Conservation (phyloP, 1,140 invertebrate species). For the Drosophila takahashii region DNA sequence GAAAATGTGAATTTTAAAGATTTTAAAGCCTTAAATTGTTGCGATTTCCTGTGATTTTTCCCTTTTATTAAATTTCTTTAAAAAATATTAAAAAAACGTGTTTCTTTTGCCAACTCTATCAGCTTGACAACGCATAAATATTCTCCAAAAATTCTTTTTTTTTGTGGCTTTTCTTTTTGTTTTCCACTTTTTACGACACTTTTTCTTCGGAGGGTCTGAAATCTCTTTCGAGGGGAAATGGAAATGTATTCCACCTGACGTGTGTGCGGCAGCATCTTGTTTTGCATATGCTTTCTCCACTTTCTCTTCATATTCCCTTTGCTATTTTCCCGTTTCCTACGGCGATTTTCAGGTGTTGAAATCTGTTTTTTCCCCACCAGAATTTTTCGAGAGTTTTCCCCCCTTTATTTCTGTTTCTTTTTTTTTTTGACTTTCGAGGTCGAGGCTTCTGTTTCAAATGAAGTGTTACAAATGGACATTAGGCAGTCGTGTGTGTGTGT, state of each 20-base stretch:
- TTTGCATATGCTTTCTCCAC: slow-evolving; percentile 45
- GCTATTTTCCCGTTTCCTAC: slow-evolving; percentile 8
- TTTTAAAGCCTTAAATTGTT: neutral
- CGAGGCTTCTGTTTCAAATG: slow-evolving; percentile 76
- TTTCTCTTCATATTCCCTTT: slow-evolving; percentile 11
- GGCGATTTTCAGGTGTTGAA: slow-evolving; percentile 26
- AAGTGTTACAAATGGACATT: slow-evolving; percentile 82
- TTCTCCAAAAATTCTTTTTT: slow-evolving; percentile 20
- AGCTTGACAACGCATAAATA: slow-evolving; percentile 42
- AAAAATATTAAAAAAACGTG: neutral
- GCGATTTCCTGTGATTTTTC: neutral
- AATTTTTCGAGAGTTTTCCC: slow-evolving; percentile 10
- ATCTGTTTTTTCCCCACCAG: slow-evolving; percentile 23
- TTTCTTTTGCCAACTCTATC: slow-evolving; percentile 22
- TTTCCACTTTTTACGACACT: slow-evolving; percentile 2
- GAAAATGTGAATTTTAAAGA: neutral
- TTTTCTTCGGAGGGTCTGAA: neutral
- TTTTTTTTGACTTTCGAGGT: slow-evolving; percentile 65
- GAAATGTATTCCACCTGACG: slow-evolving; percentile 31
- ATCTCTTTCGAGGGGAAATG: slow-evolving; percentile 8
- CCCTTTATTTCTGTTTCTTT: neutral
- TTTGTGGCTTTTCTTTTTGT: neutral
- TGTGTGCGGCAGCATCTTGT: slow-evolving; percentile 31
- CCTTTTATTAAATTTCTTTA: neutral
- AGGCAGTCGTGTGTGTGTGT: slow-evolving; percentile 32